Evolutionary conservation across 2,888 invertebrate genomes (phyloP), one percentile per base, ranked within the genome.

Genomic region (Anorthoa munda): DNA sequence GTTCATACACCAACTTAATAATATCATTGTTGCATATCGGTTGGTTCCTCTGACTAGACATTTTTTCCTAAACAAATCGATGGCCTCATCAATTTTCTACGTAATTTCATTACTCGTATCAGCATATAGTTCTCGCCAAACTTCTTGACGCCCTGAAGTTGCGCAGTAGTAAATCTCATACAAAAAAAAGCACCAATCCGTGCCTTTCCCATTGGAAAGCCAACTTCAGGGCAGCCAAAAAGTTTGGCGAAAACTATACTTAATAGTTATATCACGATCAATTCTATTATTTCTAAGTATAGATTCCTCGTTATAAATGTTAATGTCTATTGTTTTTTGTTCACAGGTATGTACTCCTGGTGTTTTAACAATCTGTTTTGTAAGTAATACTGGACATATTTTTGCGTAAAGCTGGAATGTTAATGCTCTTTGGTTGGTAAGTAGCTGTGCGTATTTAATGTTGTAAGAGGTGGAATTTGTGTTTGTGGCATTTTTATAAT

Each of bases 261-360:
- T 50, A 21, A 18, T 26, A 75, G 23, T 63, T 55, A 59, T 59
- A 61, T 78, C 84, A 81, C 72, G 72, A 12, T 9, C 17, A n/a
- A 59, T 31, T 26, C 45, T 63, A 64, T 59, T 60, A 71, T 65
- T 78, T 78, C 73, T 72, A 2, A 66, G 67, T 56, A 84, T 60
- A 56, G 21, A 65, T 69, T 70, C 58, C 17, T 67, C 2, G 17
- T 60, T 69, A 50, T 61, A 75, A 59, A 73, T 76, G 31, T 67
- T 79, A 83, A 83, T 67, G 4, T 73, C 23, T 45, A 74, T 76
- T 82, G 60, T 77, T 74, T 84, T 82, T 78, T 68, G 51, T 85
- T 86, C 77, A 46, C 85, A 86, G 85, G 85, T 86, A 86, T 31
- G 72, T 72, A 45, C 69, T 21, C 12, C 13, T 45, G 56, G 21